A percentile compares a stretch with the other conserved stretches of the same genome.
Conservation (phyloP, 2,797 vertebrate genomes). For the Leptodactylus fallax region DNA sequence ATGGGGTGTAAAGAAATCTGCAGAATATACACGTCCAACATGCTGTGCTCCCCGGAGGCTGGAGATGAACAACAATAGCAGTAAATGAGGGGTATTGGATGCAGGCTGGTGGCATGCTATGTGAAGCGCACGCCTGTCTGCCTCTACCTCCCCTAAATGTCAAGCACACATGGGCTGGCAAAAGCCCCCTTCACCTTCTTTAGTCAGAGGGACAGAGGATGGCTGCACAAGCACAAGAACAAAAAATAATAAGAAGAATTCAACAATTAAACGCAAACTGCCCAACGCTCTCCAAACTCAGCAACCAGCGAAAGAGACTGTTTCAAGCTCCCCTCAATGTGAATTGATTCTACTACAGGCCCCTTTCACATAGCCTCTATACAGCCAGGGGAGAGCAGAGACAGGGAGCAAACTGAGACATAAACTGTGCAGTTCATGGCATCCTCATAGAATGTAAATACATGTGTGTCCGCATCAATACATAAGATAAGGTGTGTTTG, state of each 20-base stretch:
- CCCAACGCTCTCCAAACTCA: conserved; percentile 77
- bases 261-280: conserved; percentile 77
- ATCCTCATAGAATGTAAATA: not conserved
- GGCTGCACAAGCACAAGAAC: conserved; percentile 65
- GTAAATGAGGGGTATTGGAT: conserved; percentile 13
- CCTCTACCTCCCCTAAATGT: not conserved
- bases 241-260: conserved; percentile 77
- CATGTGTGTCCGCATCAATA: too few relatives aligned
- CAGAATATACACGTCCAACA: not conserved
- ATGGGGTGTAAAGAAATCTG: too few relatives aligned
- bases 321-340: conserved; percentile 86
- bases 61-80: conserved; percentile 32
- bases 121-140: not conserved
- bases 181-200: conserved; percentile 13
- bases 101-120: not conserved
- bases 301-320: conserved; percentile 76
- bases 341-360: conserved; percentile 87
- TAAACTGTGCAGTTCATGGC: not conserved
- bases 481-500: not conserved
- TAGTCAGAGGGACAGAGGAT: conserved; percentile 8
- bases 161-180: not conserved
- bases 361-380: conserved; percentile 72
- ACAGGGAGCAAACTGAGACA: accelerated
- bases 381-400: conserved; percentile 24
- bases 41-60: too few relatives aligned